These are phyloP conservation scores for Aspidoscelis tigris DNA, from an alignment of 2,113 vertebrate species.

Conservation along the genomic window DNA sequence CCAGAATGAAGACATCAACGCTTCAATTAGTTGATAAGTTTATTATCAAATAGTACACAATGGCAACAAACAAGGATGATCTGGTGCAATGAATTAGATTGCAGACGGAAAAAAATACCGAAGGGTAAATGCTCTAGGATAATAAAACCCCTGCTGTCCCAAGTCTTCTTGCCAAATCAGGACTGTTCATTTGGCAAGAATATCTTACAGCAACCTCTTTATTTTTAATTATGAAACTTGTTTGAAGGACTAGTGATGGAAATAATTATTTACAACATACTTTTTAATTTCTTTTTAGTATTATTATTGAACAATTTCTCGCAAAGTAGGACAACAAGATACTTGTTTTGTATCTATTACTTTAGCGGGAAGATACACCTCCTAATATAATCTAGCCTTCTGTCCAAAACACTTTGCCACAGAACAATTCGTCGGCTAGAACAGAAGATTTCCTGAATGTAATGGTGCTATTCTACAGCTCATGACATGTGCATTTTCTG, in stretches of 20 bases:
- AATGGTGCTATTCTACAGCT: neutral
- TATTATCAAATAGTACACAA: neutral
- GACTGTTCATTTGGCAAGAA: constrained; percentile 26
- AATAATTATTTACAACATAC: constrained; percentile 19
- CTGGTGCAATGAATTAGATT: constrained; percentile 9
- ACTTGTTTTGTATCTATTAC: neutral
- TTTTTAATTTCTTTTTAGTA: neutral
- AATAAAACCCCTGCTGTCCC: constrained; percentile 18
- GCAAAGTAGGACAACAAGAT: constrained; percentile 20
- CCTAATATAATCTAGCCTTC: constrained; percentile 27
- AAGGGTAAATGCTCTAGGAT: neutral
- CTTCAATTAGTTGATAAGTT: neutral
- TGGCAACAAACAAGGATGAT: constrained; percentile 18
- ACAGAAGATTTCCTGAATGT: constrained; percentile 21
- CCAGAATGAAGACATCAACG: constrained; percentile 7
- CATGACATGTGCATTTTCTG: neutral
- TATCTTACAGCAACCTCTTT: constrained; percentile 15
- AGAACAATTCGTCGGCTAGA: neutral
- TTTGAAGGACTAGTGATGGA: constrained; percentile 26
- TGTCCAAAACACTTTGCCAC: constrained; percentile 15
- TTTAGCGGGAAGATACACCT: constrained; percentile 16
- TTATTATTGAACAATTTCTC: constrained; percentile 1
- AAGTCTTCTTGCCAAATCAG: neutral
- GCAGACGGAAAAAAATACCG: constrained; percentile 23
- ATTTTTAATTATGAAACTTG: constrained; percentile 22